A percentile compares a stretch with the other conserved stretches of the same genome.
phyloP scores from a whole-genome alignment of 2,797 vertebrate species.

The Helostoma temminkii region DNA sequence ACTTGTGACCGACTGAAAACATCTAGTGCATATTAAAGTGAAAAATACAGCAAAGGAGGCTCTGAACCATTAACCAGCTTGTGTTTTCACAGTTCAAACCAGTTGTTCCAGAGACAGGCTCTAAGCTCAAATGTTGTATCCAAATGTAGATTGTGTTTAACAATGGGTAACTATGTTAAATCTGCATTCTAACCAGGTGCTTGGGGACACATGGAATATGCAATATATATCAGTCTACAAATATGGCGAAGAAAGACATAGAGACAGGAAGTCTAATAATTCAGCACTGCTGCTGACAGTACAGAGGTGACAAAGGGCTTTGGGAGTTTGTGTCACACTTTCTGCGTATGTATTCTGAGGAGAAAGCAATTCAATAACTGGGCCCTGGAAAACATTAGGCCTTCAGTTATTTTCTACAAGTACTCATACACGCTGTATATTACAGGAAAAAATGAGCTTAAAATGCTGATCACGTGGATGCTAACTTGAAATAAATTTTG shows the following conservation, averaged over 20 bases:
- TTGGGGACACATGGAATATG: neutral
- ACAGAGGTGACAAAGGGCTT: conserved; percentile 45
- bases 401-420: conserved; percentile 67
- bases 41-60: too few relatives aligned
- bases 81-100: too few relatives aligned
- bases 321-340: conserved; percentile 52
- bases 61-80: too few relatives aligned
- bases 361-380: conserved; percentile 61
- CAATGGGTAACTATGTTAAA: conserved; percentile 4
- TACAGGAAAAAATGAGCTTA: conserved; percentile 39
- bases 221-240: conserved; percentile 9
- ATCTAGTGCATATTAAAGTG: too few relatives aligned
- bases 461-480: conserved; percentile 69
- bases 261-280: conserved; percentile 42
- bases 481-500: conserved; percentile 55
- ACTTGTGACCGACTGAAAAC: neutral
- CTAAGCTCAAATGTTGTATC: too few relatives aligned
- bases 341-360: conserved; percentile 63
- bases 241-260: neutral
- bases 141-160: neutral
- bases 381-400: conserved; percentile 64
- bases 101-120: too few relatives aligned
- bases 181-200: conserved; percentile 10
- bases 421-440: conserved; percentile 37
- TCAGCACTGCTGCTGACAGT: conserved; percentile 48